Base-by-base conservation (phyloP, 2,797 vertebrate species). In the Muraenolepis orangiensis region DNA sequence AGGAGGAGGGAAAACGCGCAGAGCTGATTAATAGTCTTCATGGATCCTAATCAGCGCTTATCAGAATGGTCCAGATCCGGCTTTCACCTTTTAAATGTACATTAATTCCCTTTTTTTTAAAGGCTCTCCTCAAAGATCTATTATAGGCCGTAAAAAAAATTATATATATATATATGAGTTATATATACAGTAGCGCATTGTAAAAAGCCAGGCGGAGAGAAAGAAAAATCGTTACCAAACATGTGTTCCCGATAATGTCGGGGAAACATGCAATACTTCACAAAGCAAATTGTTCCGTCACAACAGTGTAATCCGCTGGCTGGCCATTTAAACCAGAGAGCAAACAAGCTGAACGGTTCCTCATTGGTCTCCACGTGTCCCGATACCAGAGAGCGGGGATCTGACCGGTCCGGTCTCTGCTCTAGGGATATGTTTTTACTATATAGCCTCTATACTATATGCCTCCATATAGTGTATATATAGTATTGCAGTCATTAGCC, bases 401-500 rank as follows among this genome's bases (percentile, higher is more conserved):
- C 73, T 82, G 81, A 87, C 79, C 78, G 29, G 76, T 74, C 79
- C 78, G 29, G 76, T 74, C 71, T 85, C 84, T 71, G 72, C 31
- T 71, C n/a, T n/a, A n/a, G 75, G 36, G 76, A 29, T 23, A 77
- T 83, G 86, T 77, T 84, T 75, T n/a, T n/a, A n/a, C n/a, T n/a
- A n/a, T n/a, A n/a, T n/a, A n/a, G n/a, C n/a, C n/a, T n/a, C n/a
- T n/a, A n/a, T n/a, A n/a, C n/a, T n/a, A n/a, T n/a, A n/a, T n/a
- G n/a, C n/a, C n/a, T n/a, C n/a, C n/a, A n/a, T n/a, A n/a, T n/a
- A n/a, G n/a, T n/a, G n/a, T n/a, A n/a, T n/a, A n/a, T n/a, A n/a
- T n/a, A n/a, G n/a, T n/a, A n/a, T n/a, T n/a, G n/a, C n/a, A 85
- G 89, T 92, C 88, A 87, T 88, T 92, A 84, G 71, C 84, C 81